phyloP scores from a whole-genome alignment of 2,888 invertebrate species.

The Mesodorylaimus sp. region DNA sequence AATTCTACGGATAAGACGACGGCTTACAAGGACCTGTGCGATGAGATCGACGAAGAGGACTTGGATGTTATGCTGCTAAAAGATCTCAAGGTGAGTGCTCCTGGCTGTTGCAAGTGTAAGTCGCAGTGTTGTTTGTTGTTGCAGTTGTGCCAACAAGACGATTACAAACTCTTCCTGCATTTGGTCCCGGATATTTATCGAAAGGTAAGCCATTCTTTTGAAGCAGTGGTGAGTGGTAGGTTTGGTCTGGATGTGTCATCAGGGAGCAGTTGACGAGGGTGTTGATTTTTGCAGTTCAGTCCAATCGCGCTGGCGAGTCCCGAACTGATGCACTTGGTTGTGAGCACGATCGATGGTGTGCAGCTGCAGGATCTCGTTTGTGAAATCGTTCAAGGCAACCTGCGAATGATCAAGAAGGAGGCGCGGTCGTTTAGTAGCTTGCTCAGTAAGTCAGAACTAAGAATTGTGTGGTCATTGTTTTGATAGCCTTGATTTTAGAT shows the following conservation, averaged over 20 bases:
- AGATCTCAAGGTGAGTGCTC: constrained; percentile 49
- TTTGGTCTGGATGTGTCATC: constrained; percentile 7
- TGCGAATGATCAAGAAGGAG: constrained; percentile 39
- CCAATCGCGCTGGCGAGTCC: constrained; percentile 67
- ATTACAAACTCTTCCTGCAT: constrained; percentile 70
- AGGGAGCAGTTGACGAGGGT: no score
- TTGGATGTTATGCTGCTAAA: constrained; percentile 43
- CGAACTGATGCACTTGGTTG: constrained; percentile 65
- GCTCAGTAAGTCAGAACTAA: constrained; percentile 29
- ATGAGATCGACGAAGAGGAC: constrained; percentile 45
- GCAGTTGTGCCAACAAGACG: constrained; percentile 64
- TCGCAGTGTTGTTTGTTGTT: constrained; percentile 14
- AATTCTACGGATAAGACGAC: background rate
- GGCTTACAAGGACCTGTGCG: constrained; percentile 65
- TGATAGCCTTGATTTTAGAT: constrained; percentile 51
- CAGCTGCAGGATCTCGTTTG: constrained; percentile 68
- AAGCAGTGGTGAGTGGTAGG: background rate
- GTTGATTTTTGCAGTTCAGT: constrained; percentile 43
- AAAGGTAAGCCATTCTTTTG: constrained; percentile 37
- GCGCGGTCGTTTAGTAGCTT: constrained; percentile 34
- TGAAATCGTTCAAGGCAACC: constrained; percentile 66
- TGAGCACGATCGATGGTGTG: constrained; percentile 68
- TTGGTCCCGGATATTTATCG: constrained; percentile 76
- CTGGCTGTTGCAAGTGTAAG: background rate
- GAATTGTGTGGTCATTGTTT: constrained; percentile 29